phyloP scores from a whole-genome alignment of 2,113 vertebrate genomes.

The Thamnaconus septentrionalis region DNA sequence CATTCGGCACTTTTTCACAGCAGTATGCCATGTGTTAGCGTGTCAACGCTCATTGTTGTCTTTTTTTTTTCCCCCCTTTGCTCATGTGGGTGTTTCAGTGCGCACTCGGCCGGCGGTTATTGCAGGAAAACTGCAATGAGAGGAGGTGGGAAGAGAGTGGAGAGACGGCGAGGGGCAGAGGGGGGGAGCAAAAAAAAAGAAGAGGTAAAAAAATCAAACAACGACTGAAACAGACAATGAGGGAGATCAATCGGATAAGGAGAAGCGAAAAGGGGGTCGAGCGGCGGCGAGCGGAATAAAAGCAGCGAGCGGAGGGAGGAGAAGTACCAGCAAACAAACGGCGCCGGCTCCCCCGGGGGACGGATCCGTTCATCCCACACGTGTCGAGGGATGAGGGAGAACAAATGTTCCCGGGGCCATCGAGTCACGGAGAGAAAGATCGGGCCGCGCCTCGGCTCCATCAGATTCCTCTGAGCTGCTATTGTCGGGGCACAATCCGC shows the following conservation, averaged over 20 bases:
- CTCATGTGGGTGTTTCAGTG: conserved; percentile 30
- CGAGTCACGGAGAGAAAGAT: conserved; percentile 54
- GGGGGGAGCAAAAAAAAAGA: background rate
- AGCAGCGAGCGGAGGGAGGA: conserved; percentile 17
- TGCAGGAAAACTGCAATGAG: conserved; percentile 30
- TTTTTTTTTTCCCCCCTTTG: background rate
- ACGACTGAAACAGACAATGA: conserved; percentile 11
- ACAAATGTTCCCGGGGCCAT: conserved; percentile 64
- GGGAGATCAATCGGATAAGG: conserved; percentile 30
- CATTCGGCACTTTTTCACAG: conserved; percentile 17
- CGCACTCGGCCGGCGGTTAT: conserved; percentile 14
- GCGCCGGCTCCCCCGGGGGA: conserved; percentile 48
- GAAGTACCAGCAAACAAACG: conserved; percentile 26
- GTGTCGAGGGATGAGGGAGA: conserved; percentile 56
- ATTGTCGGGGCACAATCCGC: conserved; percentile 50
- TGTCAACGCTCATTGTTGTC: conserved; percentile 23
- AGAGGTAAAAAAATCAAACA: conserved; percentile 39
- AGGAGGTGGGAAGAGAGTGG: conserved; percentile 24
- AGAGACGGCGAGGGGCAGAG: background rate
- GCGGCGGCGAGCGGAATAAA: no score
- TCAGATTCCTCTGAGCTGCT: conserved; percentile 45
- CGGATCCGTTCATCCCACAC: conserved; percentile 59
- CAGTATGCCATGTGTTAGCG: conserved; percentile 5
- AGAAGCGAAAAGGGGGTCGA: background rate
- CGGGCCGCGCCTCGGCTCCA: conserved; percentile 39